phyloP scores from a whole-genome alignment of 2,888 invertebrate genomes.

The Eilema griseolum region DNA sequence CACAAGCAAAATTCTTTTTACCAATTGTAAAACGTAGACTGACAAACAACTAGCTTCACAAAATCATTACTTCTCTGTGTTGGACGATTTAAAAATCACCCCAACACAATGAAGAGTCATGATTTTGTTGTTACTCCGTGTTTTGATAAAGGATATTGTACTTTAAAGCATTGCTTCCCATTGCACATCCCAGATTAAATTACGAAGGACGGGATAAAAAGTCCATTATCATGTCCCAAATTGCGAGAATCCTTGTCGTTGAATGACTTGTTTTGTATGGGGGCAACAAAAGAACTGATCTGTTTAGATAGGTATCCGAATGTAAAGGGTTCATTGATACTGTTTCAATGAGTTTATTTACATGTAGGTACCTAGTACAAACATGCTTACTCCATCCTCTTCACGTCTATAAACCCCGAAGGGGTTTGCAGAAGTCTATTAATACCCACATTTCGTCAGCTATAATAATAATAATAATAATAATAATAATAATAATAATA shows the following conservation, averaged over 20 bases:
- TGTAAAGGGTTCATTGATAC: not conserved
- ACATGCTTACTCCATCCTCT: too few relatives aligned
- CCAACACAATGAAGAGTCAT: not conserved
- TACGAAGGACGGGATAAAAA: conserved; percentile 6
- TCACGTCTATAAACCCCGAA: too few relatives aligned
- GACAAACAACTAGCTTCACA: too few relatives aligned
- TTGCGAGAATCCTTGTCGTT: not conserved
- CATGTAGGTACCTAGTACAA: not conserved
- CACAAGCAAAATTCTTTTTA: too few relatives aligned
- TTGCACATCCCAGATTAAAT: conserved; percentile 1
- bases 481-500: too few relatives aligned
- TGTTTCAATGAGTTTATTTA: not conserved
- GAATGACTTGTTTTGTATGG: conserved; percentile 5
- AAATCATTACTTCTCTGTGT: too few relatives aligned
- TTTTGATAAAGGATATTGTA: not conserved
- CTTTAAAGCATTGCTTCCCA: not conserved
- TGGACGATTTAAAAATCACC: too few relatives aligned
- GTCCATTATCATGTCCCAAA: not conserved
- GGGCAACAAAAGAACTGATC: conserved; percentile 6
- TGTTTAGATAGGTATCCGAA: not conserved
- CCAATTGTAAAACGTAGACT: too few relatives aligned
- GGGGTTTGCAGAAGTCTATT: too few relatives aligned
- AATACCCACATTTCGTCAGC: too few relatives aligned
- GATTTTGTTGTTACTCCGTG: not conserved
- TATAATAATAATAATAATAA: too few relatives aligned